A percentile compares a stretch with the other conserved stretches of the same genome.
Conservation (phyloP, 2,113 vertebrate species). For the Alectura lathami region DNA sequence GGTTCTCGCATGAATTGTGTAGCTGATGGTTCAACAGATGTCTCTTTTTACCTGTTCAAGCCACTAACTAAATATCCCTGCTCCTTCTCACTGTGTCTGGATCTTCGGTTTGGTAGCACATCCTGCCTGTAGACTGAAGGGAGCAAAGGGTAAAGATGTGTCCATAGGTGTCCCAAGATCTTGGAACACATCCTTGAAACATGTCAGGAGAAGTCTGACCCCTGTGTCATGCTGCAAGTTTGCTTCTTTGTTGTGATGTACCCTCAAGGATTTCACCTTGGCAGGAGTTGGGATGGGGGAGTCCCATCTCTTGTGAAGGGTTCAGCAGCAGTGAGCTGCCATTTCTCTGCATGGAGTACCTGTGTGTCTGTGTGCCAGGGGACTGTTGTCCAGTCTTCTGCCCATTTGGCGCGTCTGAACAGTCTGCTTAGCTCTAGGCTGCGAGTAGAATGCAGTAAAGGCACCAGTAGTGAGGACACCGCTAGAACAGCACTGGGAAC, state of each 20-base stretch:
- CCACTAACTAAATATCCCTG: neutral
- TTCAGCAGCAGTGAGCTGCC: neutral
- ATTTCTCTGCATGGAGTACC: neutral
- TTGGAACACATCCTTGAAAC: neutral
- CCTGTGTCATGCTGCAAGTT: neutral
- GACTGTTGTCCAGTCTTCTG: neutral
- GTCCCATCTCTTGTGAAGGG: neutral
- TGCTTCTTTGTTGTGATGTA: neutral
- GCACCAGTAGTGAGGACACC: neutral
- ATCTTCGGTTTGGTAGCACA: neutral
- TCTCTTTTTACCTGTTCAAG: neutral
- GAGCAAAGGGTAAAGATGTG: neutral
- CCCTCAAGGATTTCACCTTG: neutral
- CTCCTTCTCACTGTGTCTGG: neutral
- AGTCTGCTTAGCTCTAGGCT: neutral
- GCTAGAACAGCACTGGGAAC: neutral
- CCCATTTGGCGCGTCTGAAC: neutral
- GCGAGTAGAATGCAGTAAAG: neutral
- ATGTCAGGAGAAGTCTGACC: neutral
- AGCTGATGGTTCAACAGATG: neutral
- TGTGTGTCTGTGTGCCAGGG: neutral
- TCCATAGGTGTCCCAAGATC: neutral
- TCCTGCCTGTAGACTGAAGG: neutral
- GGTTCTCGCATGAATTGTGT: neutral
- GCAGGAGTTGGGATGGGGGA: neutral